Conservation (phyloP, 2,797 vertebrate species). For the Myotis vivesi region DNA sequence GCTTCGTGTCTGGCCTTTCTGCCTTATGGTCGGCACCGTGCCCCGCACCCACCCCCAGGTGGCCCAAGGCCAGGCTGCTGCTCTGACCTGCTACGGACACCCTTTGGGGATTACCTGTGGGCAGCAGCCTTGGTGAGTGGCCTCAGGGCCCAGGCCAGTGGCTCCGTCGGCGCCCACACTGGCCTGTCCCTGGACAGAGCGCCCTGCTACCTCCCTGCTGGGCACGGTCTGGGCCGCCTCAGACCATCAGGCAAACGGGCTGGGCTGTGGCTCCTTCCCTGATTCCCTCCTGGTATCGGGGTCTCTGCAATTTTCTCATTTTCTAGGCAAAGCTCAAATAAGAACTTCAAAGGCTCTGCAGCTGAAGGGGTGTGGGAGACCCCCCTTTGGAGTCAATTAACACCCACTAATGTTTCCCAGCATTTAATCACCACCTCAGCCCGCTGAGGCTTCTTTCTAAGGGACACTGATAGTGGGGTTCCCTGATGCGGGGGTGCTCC, state of each 20-base stretch:
- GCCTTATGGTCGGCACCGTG: accelerated
- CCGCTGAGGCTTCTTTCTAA: not conserved
- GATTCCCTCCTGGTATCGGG: not conserved
- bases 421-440: not conserved
- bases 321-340: not conserved
- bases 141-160: not conserved
- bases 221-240: not conserved
- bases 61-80: not conserved
- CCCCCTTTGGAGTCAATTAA: not conserved
- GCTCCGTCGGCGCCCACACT: accelerated
- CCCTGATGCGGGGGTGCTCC: not conserved
- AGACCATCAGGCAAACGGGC: not conserved
- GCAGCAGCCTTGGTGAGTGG: accelerated
- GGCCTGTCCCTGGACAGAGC: not conserved
- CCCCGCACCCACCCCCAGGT: accelerated
- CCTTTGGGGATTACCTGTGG: not conserved
- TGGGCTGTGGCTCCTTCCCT: accelerated
- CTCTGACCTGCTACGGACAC: accelerated
- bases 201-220: accelerated
- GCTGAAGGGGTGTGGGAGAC: not conserved
- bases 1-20: not conserved
- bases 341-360: not conserved
- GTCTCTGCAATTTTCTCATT: not conserved
- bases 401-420: not conserved
- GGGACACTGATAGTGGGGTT: not conserved